phyloP scores from a whole-genome alignment of 2,113 vertebrate genomes.

The Meriones unguiculatus region DNA sequence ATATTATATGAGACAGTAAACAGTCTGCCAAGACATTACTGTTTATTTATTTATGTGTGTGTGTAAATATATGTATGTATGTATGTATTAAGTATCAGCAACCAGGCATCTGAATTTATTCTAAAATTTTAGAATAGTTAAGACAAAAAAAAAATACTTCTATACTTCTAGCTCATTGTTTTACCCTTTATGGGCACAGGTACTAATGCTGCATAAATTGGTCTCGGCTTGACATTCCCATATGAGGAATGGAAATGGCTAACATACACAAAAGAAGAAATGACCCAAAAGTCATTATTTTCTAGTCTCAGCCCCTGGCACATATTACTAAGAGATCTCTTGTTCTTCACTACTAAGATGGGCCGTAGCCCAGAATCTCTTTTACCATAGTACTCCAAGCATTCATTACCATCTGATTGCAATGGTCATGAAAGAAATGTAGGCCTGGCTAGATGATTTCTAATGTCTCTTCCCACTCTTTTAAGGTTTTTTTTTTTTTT shows the following conservation, averaged over 20 bases:
- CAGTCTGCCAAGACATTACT: neutral
- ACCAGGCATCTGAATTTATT: constrained; percentile 19
- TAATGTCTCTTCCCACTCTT: neutral
- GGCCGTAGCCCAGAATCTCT: neutral
- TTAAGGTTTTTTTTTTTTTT: neutral
- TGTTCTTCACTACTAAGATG: neutral
- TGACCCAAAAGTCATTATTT: neutral
- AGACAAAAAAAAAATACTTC: neutral
- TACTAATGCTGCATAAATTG: neutral
- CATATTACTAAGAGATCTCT: neutral
- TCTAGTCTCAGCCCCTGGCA: neutral
- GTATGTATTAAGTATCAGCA: neutral
- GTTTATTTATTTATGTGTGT: no score
- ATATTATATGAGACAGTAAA: neutral
- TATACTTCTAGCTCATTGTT: neutral
- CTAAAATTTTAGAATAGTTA: neutral
- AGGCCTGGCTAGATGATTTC: neutral
- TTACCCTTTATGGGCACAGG: neutral
- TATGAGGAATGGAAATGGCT: neutral
- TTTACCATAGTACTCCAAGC: neutral
- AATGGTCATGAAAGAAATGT: neutral
- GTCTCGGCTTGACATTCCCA: neutral
- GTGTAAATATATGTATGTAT: neutral
- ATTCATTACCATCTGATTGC: neutral
- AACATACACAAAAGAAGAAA: neutral